Conservation (phyloP, 2,888 invertebrate genomes). For the Aleiodes alternator region DNA sequence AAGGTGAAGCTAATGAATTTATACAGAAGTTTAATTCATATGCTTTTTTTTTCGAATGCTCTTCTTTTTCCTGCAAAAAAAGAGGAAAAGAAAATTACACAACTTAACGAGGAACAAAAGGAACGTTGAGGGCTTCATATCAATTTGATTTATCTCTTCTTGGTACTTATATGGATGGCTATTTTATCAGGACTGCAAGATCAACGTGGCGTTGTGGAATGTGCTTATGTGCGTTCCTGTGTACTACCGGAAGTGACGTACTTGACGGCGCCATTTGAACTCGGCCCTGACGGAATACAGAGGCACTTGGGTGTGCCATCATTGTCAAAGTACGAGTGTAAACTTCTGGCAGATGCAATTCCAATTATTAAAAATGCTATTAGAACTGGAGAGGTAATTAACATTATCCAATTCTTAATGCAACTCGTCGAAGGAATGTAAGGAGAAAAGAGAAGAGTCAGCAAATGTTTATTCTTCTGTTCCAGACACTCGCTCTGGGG, state of each 20-base stretch:
- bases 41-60: neutral
- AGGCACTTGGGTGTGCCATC: slow-evolving; percentile 65
- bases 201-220: slow-evolving; percentile 62
- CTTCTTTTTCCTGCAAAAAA: too few relatives aligned
- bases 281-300: slow-evolving; percentile 68
- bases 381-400: slow-evolving; percentile 62
- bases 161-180: neutral
- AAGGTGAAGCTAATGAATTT: slow-evolving; percentile 68
- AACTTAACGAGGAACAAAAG: neutral
- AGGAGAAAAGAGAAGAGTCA: slow-evolving; percentile 25
- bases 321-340: slow-evolving; percentile 61
- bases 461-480: slow-evolving; percentile 21
- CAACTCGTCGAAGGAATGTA: neutral
- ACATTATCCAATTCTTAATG: neutral
- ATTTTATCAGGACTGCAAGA: slow-evolving; percentile 57
- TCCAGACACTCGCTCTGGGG: slow-evolving; percentile 54
- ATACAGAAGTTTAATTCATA: too few relatives aligned
- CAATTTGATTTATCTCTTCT: slow-evolving; percentile 14
- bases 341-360: slow-evolving; percentile 57
- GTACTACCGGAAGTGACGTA: slow-evolving; percentile 66
- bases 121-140: neutral
- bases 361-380: slow-evolving; percentile 59
- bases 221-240: slow-evolving; percentile 66
- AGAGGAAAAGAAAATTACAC: neutral
- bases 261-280: slow-evolving; percentile 63